These are phyloP conservation scores for Chrysoperla carnea DNA, from an alignment of 1,140 invertebrate species.

Conservation along the genomic window DNA sequence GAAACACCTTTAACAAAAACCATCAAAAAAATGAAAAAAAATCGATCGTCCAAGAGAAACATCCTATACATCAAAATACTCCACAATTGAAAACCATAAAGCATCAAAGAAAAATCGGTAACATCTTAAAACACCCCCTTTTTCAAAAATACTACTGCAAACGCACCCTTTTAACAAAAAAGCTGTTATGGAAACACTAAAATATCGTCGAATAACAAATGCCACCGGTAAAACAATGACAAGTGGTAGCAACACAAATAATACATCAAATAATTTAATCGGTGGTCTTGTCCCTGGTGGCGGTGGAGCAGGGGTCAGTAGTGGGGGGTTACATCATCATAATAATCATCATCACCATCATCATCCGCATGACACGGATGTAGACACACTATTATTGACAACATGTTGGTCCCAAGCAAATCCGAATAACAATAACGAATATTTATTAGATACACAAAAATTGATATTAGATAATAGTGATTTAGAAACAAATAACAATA, in stretches of 20 bases:
- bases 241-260: constrained; percentile 17
- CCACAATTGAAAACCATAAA: no score
- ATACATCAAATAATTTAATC: constrained; percentile 19
- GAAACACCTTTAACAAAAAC: no score
- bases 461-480: constrained; percentile 17
- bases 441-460: constrained; percentile 19
- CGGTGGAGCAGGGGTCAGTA: no score
- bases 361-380: constrained; percentile 14
- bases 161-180: no score
- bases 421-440: constrained; percentile 9
- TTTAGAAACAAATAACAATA: constrained; percentile 27
- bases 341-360: no score
- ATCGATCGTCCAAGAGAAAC: no score
- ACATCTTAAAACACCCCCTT: no score
- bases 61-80: no score
- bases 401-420: constrained; percentile 20
- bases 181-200: constrained; percentile 20
- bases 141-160: no score
- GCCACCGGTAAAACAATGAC: constrained; percentile 15
- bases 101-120: no score
- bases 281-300: constrained; percentile 8
- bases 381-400: constrained; percentile 19
- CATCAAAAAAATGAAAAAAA: no score
- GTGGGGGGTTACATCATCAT: no score
- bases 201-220: constrained; percentile 16